A percentile compares a stretch with the other conserved stretches of the same genome.
Conservation (phyloP, 2,797 vertebrate genomes). For the Notolepis coatsorum region DNA sequence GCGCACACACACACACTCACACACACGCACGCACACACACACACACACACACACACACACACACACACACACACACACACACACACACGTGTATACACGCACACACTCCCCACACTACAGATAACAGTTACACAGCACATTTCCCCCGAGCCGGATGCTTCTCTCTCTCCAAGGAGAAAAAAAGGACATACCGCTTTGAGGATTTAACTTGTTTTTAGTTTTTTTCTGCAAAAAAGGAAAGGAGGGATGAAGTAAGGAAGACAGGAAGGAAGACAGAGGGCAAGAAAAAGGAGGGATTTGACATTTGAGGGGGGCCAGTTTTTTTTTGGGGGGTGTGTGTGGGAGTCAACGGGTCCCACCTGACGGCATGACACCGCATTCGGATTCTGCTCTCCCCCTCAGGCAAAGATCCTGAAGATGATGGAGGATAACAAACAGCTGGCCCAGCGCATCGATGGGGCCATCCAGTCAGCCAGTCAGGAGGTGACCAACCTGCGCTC, state of each 20-base stretch:
- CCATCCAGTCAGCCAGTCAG: conserved; percentile 93
- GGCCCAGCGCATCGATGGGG: conserved; percentile 92
- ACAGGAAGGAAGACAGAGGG: conserved; percentile 10
- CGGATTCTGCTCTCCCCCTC: conserved; percentile 81
- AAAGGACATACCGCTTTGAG: conserved; percentile 62
- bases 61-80: conserved; percentile 18
- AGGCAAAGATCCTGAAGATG: conserved; percentile 93
- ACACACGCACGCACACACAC: conserved; percentile 47
- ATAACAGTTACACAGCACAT: conserved; percentile 32
- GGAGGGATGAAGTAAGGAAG: conserved; percentile 28
- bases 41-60: conserved; percentile 32
- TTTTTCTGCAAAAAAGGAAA: conserved; percentile 29
- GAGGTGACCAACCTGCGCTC: conserved; percentile 93
- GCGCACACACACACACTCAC: conserved; percentile 17
- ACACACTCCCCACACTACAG: conserved; percentile 25
- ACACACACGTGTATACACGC: background rate
- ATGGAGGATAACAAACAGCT: conserved; percentile 97
- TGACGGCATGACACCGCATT: conserved; percentile 86
- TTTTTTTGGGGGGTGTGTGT: no score
- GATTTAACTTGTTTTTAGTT: conserved; percentile 68
- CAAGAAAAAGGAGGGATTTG: background rate
- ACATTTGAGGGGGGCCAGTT: conserved; percentile 10
- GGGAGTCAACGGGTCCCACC: conserved; percentile 70
- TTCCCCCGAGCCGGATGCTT: conserved; percentile 58
- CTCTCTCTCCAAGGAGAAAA: conserved; percentile 51